Evolutionary conservation across 2,888 invertebrate genomes (phyloP), one percentile per base, ranked within the genome.

Genomic region (Sphinx pinastri): DNA sequence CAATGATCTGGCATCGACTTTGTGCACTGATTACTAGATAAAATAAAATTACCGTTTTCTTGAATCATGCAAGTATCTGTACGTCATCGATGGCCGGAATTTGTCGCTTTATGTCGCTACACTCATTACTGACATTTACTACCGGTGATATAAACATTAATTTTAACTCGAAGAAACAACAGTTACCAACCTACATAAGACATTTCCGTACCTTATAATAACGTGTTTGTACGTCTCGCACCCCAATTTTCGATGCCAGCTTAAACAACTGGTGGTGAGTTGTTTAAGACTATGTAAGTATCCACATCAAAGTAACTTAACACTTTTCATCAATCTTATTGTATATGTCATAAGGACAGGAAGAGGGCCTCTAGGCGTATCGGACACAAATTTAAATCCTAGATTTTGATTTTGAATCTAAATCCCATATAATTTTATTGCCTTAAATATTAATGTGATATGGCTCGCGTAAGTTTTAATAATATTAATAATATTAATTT

Each of bases 181-280:
- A 63, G 63, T 63, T 63, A 49, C 49, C 16, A 11, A 14, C 19
- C 47, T 47, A 49, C 47, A 60, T 47, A 47, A 60, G n/a, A 60
- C 19, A 63, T 63, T 47, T 68, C n/a, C 7, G 55, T 55, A 19
- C 58, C 58, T 45, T 57, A 72, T 71, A 70, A 55, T 58, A 12
- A 25, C 14, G 14, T 38, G 38, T 38, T 58, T 55, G 6, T 55
- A 10, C 10, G 52, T 52, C 52, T 52, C 7, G 52, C n/a, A 52
- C 14, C 52, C 52, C n/a, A n/a, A 52, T 52, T 38, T 38, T 38
- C 38, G 8, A 38, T 38, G 38, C 38, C 38, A 38, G 38, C 0
- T 38, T 38, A 38, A 38, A 6, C 4, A 38, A 38, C 38, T 38
- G 2, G 38, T 38, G 38, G 38, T 38, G 5, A 3, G 38, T 38